Evolutionary conservation across 2,113 vertebrate genomes (phyloP).

Genomic region (Chlorocebus sabaeus): DNA sequence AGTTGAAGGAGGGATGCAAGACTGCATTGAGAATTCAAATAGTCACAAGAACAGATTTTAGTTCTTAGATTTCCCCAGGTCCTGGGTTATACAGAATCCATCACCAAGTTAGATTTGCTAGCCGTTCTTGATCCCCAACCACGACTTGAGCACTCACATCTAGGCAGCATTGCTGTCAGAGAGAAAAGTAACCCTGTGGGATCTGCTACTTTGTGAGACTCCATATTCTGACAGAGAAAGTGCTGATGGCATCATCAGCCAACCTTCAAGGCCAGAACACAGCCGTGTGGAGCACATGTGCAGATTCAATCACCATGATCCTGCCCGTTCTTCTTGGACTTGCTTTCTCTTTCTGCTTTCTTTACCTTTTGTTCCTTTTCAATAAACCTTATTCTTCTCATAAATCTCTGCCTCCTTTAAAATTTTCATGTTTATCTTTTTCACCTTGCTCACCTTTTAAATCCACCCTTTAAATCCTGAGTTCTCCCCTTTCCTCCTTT

Average conservation of each 20-base stretch:
- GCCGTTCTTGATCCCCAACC: not conserved
- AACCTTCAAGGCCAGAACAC: not conserved
- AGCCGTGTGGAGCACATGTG: not conserved
- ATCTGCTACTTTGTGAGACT: conserved; percentile 25
- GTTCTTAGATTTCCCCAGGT: not conserved
- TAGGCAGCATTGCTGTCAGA: not conserved
- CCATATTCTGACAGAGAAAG: not conserved
- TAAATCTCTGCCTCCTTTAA: conserved; percentile 27
- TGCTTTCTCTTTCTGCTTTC: not conserved
- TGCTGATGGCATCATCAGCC: not conserved
- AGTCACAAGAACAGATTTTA: not conserved
- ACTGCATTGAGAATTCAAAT: not conserved
- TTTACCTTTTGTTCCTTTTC: not conserved
- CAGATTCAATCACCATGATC: not conserved
- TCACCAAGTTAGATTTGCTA: conserved; percentile 7
- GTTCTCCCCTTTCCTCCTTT: not conserved
- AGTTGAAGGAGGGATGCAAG: not conserved
- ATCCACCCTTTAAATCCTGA: not conserved
- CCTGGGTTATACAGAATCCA: not conserved
- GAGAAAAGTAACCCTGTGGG: not conserved
- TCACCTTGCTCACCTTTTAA: not conserved
- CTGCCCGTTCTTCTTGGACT: not conserved
- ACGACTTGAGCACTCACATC: not conserved
- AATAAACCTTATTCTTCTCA: not conserved
- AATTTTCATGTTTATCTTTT: not conserved